Percentiles rank a stretch among this genome's conserved stretches.
Conservation (phyloP, 2,888 invertebrate species). For the Acanthosoma haemorrhoidale region DNA sequence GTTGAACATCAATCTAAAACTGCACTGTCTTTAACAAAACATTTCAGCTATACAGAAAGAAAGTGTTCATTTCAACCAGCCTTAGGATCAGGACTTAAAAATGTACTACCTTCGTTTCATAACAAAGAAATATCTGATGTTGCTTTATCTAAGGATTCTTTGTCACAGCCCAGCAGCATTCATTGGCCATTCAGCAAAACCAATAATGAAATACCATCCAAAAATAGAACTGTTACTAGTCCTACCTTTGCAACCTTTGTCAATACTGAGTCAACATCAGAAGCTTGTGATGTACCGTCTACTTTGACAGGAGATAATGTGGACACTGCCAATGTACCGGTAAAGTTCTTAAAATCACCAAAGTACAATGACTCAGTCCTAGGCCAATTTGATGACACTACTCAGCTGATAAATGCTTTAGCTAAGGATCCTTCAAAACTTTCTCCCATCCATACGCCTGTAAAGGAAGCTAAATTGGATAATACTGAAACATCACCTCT, state of each 20-base stretch:
- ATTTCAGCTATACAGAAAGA: background rate
- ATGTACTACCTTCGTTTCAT: background rate
- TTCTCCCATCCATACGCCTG: slow-evolving; percentile 37
- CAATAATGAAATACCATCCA: background rate
- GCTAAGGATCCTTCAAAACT: slow-evolving; percentile 34
- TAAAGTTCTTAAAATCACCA: background rate
- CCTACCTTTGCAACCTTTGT: slow-evolving; percentile 9
- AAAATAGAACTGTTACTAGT: background rate
- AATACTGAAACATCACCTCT: background rate
- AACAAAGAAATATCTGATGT: background rate
- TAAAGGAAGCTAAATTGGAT: slow-evolving; percentile 19
- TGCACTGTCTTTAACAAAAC: slow-evolving; percentile 1
- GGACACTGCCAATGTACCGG: background rate
- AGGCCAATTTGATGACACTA: slow-evolving; percentile 38
- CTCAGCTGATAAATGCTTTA: slow-evolving; percentile 37
- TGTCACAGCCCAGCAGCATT: background rate
- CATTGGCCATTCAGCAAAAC: background rate
- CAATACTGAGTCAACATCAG: background rate
- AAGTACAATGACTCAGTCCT: slow-evolving; percentile 34
- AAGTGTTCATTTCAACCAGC: background rate
- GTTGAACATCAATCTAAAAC: background rate
- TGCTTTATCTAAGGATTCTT: background rate
- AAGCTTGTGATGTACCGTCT: slow-evolving; percentile 6
- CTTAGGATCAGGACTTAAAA: background rate
- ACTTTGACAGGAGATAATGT: background rate